These are phyloP conservation scores for Thaumetopoea pityocampa DNA, from an alignment of 1,140 invertebrate genomes.

Conservation along the genomic window DNA sequence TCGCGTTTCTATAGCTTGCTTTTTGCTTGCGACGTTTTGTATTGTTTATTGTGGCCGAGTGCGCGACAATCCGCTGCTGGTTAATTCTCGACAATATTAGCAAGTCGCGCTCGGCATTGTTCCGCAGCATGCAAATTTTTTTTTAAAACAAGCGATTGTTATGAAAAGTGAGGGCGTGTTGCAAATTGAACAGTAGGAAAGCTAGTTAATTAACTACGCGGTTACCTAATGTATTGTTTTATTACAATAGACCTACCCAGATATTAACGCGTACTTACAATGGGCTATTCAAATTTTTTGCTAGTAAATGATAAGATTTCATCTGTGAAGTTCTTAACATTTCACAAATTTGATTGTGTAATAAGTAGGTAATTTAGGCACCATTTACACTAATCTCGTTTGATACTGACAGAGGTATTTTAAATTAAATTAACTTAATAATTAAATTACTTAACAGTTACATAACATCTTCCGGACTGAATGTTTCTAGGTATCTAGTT, in stretches of 20 bases:
- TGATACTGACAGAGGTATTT: too few relatives aligned
- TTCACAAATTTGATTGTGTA: conserved; percentile 7
- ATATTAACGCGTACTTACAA: too few relatives aligned
- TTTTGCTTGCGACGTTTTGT: conserved; percentile 65
- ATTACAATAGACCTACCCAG: conserved; percentile 13
- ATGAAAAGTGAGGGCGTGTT: conserved; percentile 42
- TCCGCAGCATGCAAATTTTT: conserved; percentile 54
- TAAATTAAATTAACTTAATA: too few relatives aligned
- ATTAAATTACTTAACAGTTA: too few relatives aligned
- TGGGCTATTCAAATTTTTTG: conserved; percentile 8
- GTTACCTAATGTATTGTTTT: conserved; percentile 19
- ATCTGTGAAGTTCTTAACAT: conserved; percentile 8
- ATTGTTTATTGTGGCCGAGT: conserved; percentile 67
- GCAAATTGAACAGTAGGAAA: conserved; percentile 28
- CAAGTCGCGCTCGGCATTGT: conserved; percentile 52
- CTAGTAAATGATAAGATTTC: conserved; percentile 7
- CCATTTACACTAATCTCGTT: too few relatives aligned
- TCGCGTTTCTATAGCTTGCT: conserved; percentile 67
- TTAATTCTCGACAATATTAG: conserved; percentile 68
- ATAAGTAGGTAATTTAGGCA: too few relatives aligned
- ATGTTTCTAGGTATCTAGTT: too few relatives aligned
- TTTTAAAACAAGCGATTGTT: conserved; percentile 64
- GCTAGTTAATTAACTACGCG: conserved; percentile 12
- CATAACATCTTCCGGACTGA: too few relatives aligned
- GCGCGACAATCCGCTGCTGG: conserved; percentile 64